Base-by-base conservation (phyloP, 2,888 invertebrate genomes). In the Amiota mariae region DNA sequence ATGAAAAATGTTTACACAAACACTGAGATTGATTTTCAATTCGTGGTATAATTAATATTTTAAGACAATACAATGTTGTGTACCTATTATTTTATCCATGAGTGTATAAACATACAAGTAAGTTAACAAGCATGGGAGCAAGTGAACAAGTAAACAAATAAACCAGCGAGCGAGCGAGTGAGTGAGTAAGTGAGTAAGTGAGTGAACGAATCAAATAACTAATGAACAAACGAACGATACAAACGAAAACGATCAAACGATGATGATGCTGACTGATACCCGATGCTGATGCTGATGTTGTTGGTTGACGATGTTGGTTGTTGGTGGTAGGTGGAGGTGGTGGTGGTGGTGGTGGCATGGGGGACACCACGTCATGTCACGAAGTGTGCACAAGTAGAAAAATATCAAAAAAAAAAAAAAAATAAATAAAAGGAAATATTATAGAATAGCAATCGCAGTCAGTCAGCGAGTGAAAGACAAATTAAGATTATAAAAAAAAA, bases 401-500 rank as follows among this genome's bases (percentile, higher is more conserved):
- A 85, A 84, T 84, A 85, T 84, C 85, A 85, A 82, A 79, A 82
- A 82, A 76, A 75, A 84, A 46, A 11, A 82, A 85, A 85, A 85
- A 81, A n/a, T n/a, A n/a, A n/a, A n/a, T n/a, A n/a, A n/a, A 82
- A 84, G 85, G 81, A 80, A 79, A 85, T 74, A 85, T 82, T 81
- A 79, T 36, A 36, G 78, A 85, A 85, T 82, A 78, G 79, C 81
- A 82, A 78, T 78, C 82, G 84, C 79, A 82, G 81, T 84, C 84
- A 84, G 81, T 82, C 81, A 59, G 83, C 82, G 81, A 81, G 75
- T 82, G 85, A 84, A 84, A 84, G 85, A 84, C 83, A 84, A 84
- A 85, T 84, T 84, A 84, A 84, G 85, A 84, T 85, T 84, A 84
- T 85, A 85, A 80, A 85, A 84, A 78, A 78, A 78, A 76, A 67